These are phyloP conservation scores for Scaptomyza tumidula DNA, from an alignment of 2,888 invertebrate genomes.

Conservation along the genomic window DNA sequence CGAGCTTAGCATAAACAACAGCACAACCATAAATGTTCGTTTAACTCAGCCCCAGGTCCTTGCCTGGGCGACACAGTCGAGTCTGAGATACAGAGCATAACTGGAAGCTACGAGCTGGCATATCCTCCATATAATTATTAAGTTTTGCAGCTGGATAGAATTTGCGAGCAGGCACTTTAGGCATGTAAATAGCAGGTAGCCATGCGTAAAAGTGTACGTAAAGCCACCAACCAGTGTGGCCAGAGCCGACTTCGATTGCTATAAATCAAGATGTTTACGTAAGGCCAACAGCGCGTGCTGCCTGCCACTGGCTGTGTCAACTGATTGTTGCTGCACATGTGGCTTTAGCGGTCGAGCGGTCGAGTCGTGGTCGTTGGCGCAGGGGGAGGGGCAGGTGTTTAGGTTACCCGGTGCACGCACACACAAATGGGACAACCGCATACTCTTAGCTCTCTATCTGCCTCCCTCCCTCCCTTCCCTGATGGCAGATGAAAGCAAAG, in stretches of 20 bases:
- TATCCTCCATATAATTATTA: conserved; percentile 72
- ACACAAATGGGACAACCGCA: conserved; percentile 3
- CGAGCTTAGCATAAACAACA: conserved; percentile 78
- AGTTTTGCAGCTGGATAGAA: conserved; percentile 70
- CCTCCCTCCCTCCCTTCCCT: not conserved
- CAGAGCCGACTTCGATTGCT: conserved; percentile 69
- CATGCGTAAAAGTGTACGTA: conserved; percentile 23
- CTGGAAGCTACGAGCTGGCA: conserved; percentile 5
- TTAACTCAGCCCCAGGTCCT: conserved; percentile 49
- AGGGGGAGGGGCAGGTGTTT: conserved; percentile 18
- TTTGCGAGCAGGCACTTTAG: conserved; percentile 59
- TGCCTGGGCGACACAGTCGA: not conserved
- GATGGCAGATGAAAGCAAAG: conserved; percentile 24
- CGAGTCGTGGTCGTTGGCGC: not conserved
- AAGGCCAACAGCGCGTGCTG: conserved; percentile 8
- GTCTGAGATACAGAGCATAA: conserved; percentile 6
- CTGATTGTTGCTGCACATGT: conserved; percentile 48
- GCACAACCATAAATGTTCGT: conserved; percentile 78
- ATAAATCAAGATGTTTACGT: conserved; percentile 73
- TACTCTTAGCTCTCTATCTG: not conserved
- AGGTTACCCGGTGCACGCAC: conserved; percentile 16
- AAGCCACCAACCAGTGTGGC: conserved; percentile 11
- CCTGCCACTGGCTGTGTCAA: conserved; percentile 36
- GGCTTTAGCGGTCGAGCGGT: conserved; percentile 15
- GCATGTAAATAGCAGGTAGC: conserved; percentile 52